These are phyloP conservation scores for Drosophila nannoptera DNA, from an alignment of 1,140 invertebrate genomes.

Conservation along the genomic window DNA sequence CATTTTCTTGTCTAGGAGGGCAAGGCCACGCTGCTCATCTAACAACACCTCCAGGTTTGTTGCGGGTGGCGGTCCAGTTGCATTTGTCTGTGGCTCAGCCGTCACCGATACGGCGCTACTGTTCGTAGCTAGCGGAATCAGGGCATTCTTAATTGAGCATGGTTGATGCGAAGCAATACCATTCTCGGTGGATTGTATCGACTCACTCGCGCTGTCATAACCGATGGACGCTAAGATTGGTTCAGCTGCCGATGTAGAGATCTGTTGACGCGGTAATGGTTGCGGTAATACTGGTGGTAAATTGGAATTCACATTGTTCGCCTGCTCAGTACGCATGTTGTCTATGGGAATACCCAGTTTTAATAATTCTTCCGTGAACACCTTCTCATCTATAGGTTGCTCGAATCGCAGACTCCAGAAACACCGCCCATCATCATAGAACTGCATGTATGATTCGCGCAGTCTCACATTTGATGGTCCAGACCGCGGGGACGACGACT, in stretches of 20 bases:
- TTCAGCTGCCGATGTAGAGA: background rate
- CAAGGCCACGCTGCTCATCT: slow-evolving; percentile 40
- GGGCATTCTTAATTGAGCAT: background rate
- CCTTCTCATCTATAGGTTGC: slow-evolving; percentile 28
- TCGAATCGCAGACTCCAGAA: slow-evolving; percentile 69
- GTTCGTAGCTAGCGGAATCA: background rate
- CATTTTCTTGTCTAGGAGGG: slow-evolving; percentile 51
- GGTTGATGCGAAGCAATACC: background rate
- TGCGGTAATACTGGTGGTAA: background rate
- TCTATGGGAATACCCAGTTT: slow-evolving; percentile 20
- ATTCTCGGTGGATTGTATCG: slow-evolving; percentile 15
- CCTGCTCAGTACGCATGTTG: background rate
- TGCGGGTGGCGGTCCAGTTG: too few relatives aligned
- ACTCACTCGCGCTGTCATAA: slow-evolving; percentile 29
- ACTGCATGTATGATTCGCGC: slow-evolving; percentile 59
- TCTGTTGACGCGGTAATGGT: background rate
- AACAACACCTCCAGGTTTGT: slow-evolving; percentile 19
- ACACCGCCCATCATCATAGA: slow-evolving; percentile 45
- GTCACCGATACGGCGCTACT: slow-evolving; percentile 4
- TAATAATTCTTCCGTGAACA: slow-evolving; percentile 25
- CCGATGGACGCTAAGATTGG: background rate
- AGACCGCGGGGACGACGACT: slow-evolving; percentile 1
- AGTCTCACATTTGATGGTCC: slow-evolving; percentile 13
- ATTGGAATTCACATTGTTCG: background rate
- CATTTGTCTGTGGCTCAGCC: too few relatives aligned